Base-by-base conservation (phyloP, 2,888 invertebrate genomes). In the Physocephala rufipes region DNA sequence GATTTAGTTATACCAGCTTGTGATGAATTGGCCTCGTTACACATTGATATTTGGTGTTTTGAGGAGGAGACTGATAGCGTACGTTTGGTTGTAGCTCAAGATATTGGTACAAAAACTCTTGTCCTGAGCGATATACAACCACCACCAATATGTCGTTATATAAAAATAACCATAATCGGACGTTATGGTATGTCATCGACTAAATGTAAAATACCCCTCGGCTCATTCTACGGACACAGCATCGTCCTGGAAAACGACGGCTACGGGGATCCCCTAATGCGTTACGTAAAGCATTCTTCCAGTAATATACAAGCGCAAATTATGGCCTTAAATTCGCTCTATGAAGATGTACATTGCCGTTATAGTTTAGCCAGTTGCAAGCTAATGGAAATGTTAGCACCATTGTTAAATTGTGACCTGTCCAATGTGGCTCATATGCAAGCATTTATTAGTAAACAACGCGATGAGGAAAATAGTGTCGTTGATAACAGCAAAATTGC, bases 151-250 rank as follows among this genome's bases (percentile, higher is more conserved):
- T 96, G 95, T 82, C 89, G 95, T 79, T 97, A 91, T 83, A 89
- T 97, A 81, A 96, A 96, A 90, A 93, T 96, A 74, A 96, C 96
- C 45, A 94, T 94, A 1, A 95, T 96, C 77, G 96, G 96, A 13
- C 90, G 95, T 15, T 95, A 95, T 82, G 96, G 96, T 61, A 95
- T 95, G 93, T 93, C 95, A 28, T 93, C 95, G 0, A 93, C 95
- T 70, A 91, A 95, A 78, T 95, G 95, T 80, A 92, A 94, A 87
- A 95, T 97, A 75, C 95, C 96, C 0, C 88, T 96, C 49, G 97
- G 96, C n/a, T 92, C 93, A 86, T 97, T 96, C 86, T 97, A 95
- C 83, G 97, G 97, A 0, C 96, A 96, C 84, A 90, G 95, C 53
- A 91, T 94, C 2, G 90, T 94, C 71, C 87, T 95, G 15, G 90